Conservation (phyloP, 2,797 vertebrate species). For the Cheirogaleus major region DNA sequence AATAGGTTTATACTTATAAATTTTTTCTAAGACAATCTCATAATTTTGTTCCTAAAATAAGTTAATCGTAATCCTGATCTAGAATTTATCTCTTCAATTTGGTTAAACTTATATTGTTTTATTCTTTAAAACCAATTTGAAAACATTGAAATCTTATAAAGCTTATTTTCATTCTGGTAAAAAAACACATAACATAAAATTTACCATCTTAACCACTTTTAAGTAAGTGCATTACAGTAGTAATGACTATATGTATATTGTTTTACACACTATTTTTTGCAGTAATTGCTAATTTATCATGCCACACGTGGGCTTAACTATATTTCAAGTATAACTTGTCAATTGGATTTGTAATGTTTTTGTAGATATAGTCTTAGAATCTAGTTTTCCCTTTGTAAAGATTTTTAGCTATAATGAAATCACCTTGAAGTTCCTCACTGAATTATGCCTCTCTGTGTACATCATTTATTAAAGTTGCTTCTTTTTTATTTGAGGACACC, state of each 20-base stretch:
- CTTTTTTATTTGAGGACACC: not conserved
- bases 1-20: not conserved
- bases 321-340: not conserved
- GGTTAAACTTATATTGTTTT: not conserved
- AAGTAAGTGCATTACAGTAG: not conserved
- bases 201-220: not conserved
- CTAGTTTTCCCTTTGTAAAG: not conserved
- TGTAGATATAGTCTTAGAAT: not conserved
- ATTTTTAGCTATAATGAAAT: not conserved
- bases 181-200: not conserved
- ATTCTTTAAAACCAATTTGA: not conserved
- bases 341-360: not conserved
- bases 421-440: not conserved
- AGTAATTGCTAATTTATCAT: not conserved
- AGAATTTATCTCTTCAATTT: not conserved
- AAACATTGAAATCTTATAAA: not conserved
- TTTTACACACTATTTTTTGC: not conserved
- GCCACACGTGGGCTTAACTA: not conserved
- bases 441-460: not conserved
- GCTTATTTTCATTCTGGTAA: not conserved
- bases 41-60: not conserved
- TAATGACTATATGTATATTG: not conserved
- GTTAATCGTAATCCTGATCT: not conserved
- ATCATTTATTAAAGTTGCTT: not conserved
- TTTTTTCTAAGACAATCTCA: not conserved